Conservation (phyloP, 2,797 vertebrate species). For the Sebastolobus altivelis region DNA sequence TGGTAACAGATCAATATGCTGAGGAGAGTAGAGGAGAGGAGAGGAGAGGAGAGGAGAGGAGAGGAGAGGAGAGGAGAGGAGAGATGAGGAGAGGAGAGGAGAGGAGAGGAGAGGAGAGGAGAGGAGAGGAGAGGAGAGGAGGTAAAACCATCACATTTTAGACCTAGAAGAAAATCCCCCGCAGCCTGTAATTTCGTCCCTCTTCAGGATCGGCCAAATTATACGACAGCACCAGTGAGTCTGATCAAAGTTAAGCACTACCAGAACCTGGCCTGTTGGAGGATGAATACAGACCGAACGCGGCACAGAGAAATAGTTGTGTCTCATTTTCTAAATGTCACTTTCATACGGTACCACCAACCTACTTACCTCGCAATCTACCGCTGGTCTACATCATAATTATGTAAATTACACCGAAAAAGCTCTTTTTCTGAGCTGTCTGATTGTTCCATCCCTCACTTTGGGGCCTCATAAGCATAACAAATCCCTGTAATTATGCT, state of each 20-base stretch:
- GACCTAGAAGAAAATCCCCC: conserved; percentile 19
- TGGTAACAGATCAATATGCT: conserved; percentile 63
- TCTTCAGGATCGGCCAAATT: conserved; percentile 7
- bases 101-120: background rate
- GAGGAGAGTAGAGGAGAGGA: background rate
- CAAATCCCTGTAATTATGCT: conserved; percentile 53
- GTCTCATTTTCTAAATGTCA: conserved; percentile 54
- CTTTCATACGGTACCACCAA: conserved; percentile 7
- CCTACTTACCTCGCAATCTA: conserved; percentile 28
- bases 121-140: background rate
- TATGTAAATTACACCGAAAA: conserved; percentile 55
- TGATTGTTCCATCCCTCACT: conserved; percentile 56
- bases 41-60: background rate
- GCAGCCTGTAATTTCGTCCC: conserved; percentile 6
- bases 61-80: background rate
- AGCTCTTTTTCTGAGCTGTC: conserved; percentile 10
- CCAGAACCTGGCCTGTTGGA: background rate
- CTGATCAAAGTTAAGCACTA: conserved; percentile 30
- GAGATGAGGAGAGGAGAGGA: background rate
- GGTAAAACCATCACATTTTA: conserved; percentile 9
- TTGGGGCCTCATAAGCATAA: conserved; percentile 45
- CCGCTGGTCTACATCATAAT: conserved; percentile 49
- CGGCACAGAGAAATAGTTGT: conserved; percentile 13
- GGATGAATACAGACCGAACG: conserved; percentile 13
- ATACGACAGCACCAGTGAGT: conserved; percentile 5